phyloP scores from a whole-genome alignment of 2,797 vertebrate species.

The Loris lydekkerianus region DNA sequence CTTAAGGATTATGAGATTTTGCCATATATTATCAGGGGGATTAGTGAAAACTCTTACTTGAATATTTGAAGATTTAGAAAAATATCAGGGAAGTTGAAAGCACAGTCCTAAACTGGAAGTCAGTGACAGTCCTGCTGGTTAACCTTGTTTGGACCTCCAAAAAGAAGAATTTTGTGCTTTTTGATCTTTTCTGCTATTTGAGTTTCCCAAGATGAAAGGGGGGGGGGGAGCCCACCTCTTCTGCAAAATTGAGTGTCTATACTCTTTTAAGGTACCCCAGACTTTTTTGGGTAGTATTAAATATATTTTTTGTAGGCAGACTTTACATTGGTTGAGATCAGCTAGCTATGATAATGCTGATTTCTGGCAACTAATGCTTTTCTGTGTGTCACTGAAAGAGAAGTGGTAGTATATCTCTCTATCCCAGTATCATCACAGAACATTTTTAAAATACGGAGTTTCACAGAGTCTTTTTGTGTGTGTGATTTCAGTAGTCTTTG shows the following conservation, averaged over 20 bases:
- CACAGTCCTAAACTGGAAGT: neutral
- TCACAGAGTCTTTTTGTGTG: neutral
- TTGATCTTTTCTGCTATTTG: constrained; percentile 26
- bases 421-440: neutral
- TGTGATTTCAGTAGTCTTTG: constrained; percentile 9
- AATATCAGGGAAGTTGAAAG: constrained; percentile 31
- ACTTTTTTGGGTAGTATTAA: neutral
- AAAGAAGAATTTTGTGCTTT: constrained; percentile 26
- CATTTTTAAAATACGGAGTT: neutral
- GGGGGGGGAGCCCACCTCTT: neutral
- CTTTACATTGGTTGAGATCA: neutral
- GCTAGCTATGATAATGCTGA: neutral
- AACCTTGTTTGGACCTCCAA: neutral
- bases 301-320: neutral
- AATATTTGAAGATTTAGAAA: neutral
- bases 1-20: neutral
- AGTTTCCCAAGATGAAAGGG: neutral
- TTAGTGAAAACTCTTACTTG: constrained; percentile 10
- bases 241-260: neutral
- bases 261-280: neutral
- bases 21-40: neutral
- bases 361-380: constrained; percentile 24
- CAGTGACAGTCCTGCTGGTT: neutral
- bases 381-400: neutral
- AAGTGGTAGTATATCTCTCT: neutral